Percentiles rank a stretch among this genome's conserved stretches.
Evolutionary conservation across 2,113 vertebrate genomes (phyloP).

Genomic region (Diglossa brunneiventris): DNA sequence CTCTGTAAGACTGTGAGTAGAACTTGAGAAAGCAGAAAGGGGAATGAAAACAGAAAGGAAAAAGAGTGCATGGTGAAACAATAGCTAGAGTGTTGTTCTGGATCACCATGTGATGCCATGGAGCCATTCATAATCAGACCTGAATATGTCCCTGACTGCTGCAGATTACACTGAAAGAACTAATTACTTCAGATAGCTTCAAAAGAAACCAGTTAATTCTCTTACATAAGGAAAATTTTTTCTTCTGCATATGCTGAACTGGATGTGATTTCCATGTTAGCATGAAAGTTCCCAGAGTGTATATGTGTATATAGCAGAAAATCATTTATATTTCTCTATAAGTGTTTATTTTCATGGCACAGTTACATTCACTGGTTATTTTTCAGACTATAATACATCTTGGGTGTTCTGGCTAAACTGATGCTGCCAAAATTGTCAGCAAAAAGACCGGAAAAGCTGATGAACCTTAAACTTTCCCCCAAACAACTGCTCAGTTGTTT

Average conservation of each 20-base stretch:
- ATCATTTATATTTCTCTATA: not conserved
- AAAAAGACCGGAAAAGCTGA: constrained; percentile 38
- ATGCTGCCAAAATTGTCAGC: constrained; percentile 48
- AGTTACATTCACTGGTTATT: not conserved
- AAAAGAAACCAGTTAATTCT: not conserved
- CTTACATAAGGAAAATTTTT: not conserved
- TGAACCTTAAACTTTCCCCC: constrained; percentile 37
- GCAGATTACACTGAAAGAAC: not conserved
- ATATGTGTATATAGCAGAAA: not conserved
- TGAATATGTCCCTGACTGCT: not conserved
- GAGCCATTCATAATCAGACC: not conserved
- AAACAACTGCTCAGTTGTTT: constrained; percentile 17
- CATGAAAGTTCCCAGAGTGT: not conserved
- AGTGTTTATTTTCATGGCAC: not conserved
- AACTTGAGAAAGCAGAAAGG: not conserved
- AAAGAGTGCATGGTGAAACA: not conserved
- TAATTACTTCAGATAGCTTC: not conserved
- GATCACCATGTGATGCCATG: not conserved
- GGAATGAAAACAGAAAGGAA: not conserved
- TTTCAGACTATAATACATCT: not conserved
- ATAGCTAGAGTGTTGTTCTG: not conserved
- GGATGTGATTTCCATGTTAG: not conserved
- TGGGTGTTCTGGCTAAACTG: constrained; percentile 46
- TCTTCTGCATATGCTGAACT: not conserved
- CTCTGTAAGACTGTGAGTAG: not conserved